phyloP scores from a whole-genome alignment of 2,797 vertebrate species.

The Darevskia mixta region DNA sequence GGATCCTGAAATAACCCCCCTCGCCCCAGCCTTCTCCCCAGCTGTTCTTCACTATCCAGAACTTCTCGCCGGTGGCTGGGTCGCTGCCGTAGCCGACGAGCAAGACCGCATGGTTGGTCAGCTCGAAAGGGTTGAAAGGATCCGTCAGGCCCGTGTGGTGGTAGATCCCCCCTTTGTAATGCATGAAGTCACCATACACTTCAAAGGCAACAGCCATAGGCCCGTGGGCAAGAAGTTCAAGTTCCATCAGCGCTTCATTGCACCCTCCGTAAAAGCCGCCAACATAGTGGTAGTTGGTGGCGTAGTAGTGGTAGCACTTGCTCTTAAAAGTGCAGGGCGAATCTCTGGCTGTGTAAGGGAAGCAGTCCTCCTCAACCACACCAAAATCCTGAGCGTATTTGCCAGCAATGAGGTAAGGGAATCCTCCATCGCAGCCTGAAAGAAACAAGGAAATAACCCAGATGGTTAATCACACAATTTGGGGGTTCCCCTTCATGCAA shows the following conservation, averaged over 20 bases:
- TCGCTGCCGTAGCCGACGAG: conserved; percentile 92
- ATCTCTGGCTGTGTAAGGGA: conserved; percentile 85
- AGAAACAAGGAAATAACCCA: not conserved
- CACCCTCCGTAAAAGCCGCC: conserved; percentile 97
- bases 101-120: conserved; percentile 95
- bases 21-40: conserved; percentile 93
- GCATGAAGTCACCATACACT: conserved; percentile 91
- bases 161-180: conserved; percentile 91
- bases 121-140: conserved; percentile 90
- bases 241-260: conserved; percentile 92
- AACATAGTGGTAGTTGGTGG: conserved; percentile 90
- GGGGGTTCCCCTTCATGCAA: not conserved
- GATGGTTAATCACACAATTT: not conserved
- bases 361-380: conserved; percentile 91
- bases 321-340: conserved; percentile 81
- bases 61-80: conserved; percentile 83
- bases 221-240: conserved; percentile 89
- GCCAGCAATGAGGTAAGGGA: conserved; percentile 92
- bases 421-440: conserved; percentile 94
- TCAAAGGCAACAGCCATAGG: conserved; percentile 91
- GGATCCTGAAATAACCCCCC: conserved; percentile 92
- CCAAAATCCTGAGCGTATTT: conserved; percentile 95
- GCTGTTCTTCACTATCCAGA: conserved; percentile 97
- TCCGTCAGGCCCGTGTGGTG: conserved; percentile 90
- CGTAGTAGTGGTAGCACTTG: conserved; percentile 82